Base-by-base conservation (phyloP, 2,797 vertebrate genomes). In the Sparidentex hasta region DNA sequence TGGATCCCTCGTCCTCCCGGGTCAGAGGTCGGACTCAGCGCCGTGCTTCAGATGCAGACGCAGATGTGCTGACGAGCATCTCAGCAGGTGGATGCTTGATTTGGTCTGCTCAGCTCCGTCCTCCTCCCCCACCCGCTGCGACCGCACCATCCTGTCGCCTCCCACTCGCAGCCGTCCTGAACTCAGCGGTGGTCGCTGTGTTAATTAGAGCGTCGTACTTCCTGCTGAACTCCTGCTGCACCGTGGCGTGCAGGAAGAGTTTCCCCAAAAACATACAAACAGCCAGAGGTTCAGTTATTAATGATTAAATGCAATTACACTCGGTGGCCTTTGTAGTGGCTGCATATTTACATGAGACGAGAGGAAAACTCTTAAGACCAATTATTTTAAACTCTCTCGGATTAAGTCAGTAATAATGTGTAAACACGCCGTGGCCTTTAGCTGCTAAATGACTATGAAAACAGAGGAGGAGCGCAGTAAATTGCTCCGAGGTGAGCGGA, bases 121-220 rank as follows among this genome's bases (percentile, higher is more conserved):
- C 21, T 17, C 9, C n/a, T n/a, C n/a, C 52, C 41, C 52, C 47
- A 4, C 38, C 70, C 21, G 70, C 25, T 17, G 74, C 4, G 44
- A 47, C 71, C 12, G 59, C 14, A 20, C 21, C 33, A 11, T 38
- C 71, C 78, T 7, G 65, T 63, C 29, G 21, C 84, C 41, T 50
- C 64, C 38, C 63, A n/a, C 70, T 1, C 13, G 62, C 65, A 41
- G 72, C 52, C 1, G 7, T 0, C 9, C 48, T 12, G 65, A 46
- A 18, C 74, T 65, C 66, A 11, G 25, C 11, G 2, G 52, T 50
- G 62, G n/a, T 11, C 14, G n/a, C 68, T 6, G 3, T 9, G 47
- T 52, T 87, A 78, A 87, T 86, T 82, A 85, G 47, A 75, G 18
- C 1, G 57, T 81, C 77, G 72, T 72, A 71, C 76, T 76, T 82